phyloP scores from a whole-genome alignment of 92 coral and sea anemone genomes.

The Paragorgia papillata region DNA sequence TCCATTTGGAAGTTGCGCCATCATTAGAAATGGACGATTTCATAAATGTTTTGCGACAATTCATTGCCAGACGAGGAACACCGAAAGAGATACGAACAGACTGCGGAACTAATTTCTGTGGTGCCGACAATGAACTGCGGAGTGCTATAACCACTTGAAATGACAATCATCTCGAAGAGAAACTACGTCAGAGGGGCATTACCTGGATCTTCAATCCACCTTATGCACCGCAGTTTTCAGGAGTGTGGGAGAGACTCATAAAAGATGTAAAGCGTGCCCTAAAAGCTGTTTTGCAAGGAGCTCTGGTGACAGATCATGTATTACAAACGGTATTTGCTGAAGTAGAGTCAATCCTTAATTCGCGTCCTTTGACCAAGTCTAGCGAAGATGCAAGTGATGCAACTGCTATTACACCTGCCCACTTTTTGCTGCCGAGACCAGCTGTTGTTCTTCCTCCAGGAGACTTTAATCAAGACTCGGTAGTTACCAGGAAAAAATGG shows the following conservation, averaged over 20 bases:
- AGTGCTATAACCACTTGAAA: background rate
- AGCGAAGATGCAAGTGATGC: slow-evolving; percentile 59
- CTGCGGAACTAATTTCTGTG: slow-evolving; percentile 27
- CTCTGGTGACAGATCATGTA: slow-evolving; percentile 50
- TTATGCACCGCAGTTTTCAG: slow-evolving; percentile 61
- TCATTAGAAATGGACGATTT: slow-evolving; percentile 18
- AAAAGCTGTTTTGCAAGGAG: slow-evolving; percentile 25
- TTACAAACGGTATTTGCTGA: slow-evolving; percentile 62
- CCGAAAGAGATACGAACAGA: slow-evolving; percentile 22
- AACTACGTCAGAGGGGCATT: slow-evolving; percentile 42
- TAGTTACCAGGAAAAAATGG: slow-evolving; percentile 48
- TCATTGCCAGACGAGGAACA: too few relatives aligned
- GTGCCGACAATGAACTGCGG: slow-evolving; percentile 7
- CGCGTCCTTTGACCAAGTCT: slow-evolving; percentile 65
- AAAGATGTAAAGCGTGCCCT: slow-evolving; percentile 46
- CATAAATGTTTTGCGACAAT: background rate
- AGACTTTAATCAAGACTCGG: slow-evolving; percentile 37
- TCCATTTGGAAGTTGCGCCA: slow-evolving; percentile 23
- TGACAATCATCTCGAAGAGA: slow-evolving; percentile 32
- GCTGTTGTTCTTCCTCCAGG: slow-evolving; percentile 45
- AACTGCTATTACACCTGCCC: slow-evolving; percentile 59
- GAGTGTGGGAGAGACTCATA: slow-evolving; percentile 65
- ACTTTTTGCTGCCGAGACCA: slow-evolving; percentile 49
- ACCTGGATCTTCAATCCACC: slow-evolving; percentile 64
- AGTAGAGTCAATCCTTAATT: slow-evolving; percentile 64